phyloP scores from a whole-genome alignment of 2,797 vertebrate species.

The Malacoctenus gilli region DNA sequence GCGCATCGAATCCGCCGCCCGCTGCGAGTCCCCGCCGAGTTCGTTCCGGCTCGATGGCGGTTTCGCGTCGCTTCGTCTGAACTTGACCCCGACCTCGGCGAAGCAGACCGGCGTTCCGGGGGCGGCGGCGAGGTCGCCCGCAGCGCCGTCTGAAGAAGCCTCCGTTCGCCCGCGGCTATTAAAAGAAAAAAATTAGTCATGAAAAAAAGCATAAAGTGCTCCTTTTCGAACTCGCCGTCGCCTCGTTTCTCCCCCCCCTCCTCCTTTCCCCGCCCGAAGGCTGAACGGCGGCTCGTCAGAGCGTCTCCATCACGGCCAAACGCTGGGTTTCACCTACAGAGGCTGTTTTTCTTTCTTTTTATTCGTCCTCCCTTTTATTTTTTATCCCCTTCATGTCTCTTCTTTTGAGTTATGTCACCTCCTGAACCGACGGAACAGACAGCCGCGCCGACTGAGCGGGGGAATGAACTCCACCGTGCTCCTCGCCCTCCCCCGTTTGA shows the following conservation, averaged over 20 bases:
- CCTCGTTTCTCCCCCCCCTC: constrained; percentile 3
- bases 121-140: constrained; percentile 21
- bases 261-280: constrained; percentile 4
- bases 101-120: constrained; percentile 1
- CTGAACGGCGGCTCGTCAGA: constrained; percentile 33
- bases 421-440: no score
- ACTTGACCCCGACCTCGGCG: neutral
- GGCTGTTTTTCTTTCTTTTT: no score
- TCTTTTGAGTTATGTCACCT: constrained; percentile 17
- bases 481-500: constrained; percentile 3
- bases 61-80: constrained; percentile 22
- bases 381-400: no score
- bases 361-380: no score
- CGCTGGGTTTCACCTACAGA: constrained; percentile 21
- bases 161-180: constrained; percentile 18
- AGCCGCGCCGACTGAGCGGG: neutral
- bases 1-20: neutral
- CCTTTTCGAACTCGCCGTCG: neutral
- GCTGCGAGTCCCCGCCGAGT: constrained; percentile 12
- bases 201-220: constrained; percentile 6
- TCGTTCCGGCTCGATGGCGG: constrained; percentile 26
- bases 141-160: neutral
- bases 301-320: constrained; percentile 17
- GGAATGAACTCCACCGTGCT: neutral
- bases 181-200: no score